Percentiles rank a stretch among this genome's conserved stretches.
Evolutionary conservation across 2,888 invertebrate genomes (phyloP).

Genomic region (Agonopterix heracliana): DNA sequence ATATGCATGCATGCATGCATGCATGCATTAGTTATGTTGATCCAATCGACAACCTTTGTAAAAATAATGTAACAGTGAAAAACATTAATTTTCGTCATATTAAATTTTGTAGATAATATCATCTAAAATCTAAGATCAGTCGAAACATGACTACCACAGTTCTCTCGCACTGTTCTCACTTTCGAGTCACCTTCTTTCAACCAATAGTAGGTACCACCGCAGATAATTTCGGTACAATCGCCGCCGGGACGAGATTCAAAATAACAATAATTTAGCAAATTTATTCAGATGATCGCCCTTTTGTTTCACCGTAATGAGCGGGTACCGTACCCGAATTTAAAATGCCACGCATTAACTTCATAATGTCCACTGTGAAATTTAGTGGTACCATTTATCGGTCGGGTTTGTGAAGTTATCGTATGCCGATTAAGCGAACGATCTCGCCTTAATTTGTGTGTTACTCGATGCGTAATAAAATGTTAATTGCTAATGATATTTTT

Average conservation of each 20-base stretch:
- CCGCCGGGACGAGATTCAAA: constrained; percentile 39
- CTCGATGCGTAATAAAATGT: no score
- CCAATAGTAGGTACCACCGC: constrained; percentile 1
- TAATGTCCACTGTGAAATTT: constrained; percentile 28
- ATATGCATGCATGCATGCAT: no score
- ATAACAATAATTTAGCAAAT: constrained; percentile 70
- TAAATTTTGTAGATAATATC: no score
- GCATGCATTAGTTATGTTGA: no score
- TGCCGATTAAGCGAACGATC: background rate
- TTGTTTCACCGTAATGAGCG: constrained; percentile 59
- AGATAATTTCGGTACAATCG: constrained; percentile 32
- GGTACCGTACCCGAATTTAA: constrained; percentile 48
- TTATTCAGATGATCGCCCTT: constrained; percentile 62
- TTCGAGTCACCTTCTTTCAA: background rate
- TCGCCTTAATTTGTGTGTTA: background rate
- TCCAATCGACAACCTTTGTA: no score
- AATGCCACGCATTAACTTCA: constrained; percentile 53
- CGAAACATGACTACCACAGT: no score
- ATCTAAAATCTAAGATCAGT: no score
- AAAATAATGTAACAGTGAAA: no score
- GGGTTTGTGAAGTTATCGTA: background rate
- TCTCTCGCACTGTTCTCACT: background rate
- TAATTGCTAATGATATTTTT: no score
- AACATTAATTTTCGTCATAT: no score
- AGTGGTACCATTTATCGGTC: constrained; percentile 16